Base-by-base conservation (phyloP, 2,888 invertebrate genomes). In the Lamproptera curius region DNA sequence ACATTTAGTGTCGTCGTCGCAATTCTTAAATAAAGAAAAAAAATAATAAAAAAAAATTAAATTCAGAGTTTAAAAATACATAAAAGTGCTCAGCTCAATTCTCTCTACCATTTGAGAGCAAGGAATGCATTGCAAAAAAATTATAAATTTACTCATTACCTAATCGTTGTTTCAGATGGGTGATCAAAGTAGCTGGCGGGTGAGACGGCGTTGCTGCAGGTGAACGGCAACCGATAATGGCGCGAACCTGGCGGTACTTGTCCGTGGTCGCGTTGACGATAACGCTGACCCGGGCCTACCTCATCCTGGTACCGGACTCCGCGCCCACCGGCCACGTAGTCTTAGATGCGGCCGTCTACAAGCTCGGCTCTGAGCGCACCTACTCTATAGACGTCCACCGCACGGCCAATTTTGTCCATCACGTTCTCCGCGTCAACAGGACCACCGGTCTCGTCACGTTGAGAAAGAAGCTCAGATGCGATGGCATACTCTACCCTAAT, bases 351-450 rank as follows among this genome's bases (percentile, higher is more conserved):
- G 94, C 94, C 33, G 93, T 95, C 42, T 93, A 93, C 58, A 92
- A 92, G 65, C 88, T 95, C 42, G 95, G 94, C 57, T 94, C 94
- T 9, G 93, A 94, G 65, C 88, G 95, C 39, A 90, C 90, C 61
- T 96, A 96, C 79, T 90, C 92, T 71, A 93, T 95, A 56, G 95
- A 95, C 73, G 90, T 91, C 43, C 94, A 95, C 61, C 90, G 94
- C 65, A 95, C 95, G 13, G 95, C 95, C 1, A 91, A 92, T 73
- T 95, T 95, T 77, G 95, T 96, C 11, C 91, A 92, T 62, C 92
- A 93, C 66, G 89, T 96, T 57, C 89, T 96, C 46, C 86, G 90
- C 60, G 94, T 96, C 49, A 92, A 94, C 75, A 89, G 91, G 46
- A 92, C 92, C 63, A 91, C 90, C 54, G 96, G 95, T 11, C 90